These are phyloP conservation scores for Xiphorhynchus erythropygius DNA, from an alignment of 2,797 vertebrate species.

Conservation along the genomic window DNA sequence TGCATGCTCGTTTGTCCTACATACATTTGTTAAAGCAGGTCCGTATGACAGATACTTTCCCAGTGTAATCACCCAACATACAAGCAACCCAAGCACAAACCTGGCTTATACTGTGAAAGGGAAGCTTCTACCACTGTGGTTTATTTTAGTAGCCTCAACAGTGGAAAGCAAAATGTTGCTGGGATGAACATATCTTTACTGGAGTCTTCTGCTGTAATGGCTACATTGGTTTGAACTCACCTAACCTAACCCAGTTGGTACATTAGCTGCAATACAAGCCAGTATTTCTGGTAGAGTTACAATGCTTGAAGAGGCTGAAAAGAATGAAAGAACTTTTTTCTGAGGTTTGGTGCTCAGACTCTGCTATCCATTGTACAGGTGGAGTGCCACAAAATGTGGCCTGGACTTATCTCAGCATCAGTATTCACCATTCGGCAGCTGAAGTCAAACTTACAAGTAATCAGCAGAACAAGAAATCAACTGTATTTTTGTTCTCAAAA, in stretches of 20 bases:
- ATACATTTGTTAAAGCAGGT: background rate
- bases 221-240: background rate
- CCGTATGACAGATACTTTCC: background rate
- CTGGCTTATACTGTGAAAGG: background rate
- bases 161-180: background rate
- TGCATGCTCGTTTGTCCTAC: background rate
- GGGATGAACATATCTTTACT: background rate
- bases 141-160: background rate
- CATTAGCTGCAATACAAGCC: background rate
- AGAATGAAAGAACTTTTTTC: background rate
- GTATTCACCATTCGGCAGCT: background rate
- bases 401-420: background rate
- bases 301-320: background rate
- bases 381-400: background rate
- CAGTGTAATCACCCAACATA: background rate
- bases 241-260: background rate
- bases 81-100: background rate
- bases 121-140: background rate
- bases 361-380: background rate
- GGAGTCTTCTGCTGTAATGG: background rate
- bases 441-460: background rate
- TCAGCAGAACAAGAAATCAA: slow-evolving; percentile 41
- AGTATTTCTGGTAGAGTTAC: background rate
- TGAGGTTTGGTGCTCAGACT: background rate
- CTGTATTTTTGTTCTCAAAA: slow-evolving; percentile 25